phyloP scores from a whole-genome alignment of 2,888 invertebrate genomes.

The Graphium colonna region DNA sequence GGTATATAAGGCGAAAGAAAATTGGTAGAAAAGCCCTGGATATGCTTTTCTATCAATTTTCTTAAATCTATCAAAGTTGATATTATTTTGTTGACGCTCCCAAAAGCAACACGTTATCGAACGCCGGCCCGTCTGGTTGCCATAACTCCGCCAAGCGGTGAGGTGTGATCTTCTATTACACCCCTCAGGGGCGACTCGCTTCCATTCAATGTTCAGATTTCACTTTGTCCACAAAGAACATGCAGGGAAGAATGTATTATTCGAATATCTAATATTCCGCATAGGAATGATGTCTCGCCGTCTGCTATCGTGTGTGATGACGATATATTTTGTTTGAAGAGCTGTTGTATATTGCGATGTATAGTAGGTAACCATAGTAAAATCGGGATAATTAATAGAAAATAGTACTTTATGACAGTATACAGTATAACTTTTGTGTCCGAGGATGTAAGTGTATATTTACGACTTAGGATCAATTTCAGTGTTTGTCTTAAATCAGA shows the following conservation, averaged over 20 bases:
- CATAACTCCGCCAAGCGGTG: constrained; percentile 35
- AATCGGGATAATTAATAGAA: too few relatives aligned
- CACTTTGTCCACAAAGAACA: constrained; percentile 8
- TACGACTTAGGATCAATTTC: too few relatives aligned
- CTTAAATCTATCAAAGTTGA: too few relatives aligned
- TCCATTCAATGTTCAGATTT: constrained; percentile 25
- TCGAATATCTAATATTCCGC: background rate
- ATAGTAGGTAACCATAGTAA: too few relatives aligned
- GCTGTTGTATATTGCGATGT: background rate
- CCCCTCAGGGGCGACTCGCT: constrained; percentile 26
- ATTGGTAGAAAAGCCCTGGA: too few relatives aligned
- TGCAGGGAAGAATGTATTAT: background rate
- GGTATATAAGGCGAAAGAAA: too few relatives aligned
- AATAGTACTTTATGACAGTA: too few relatives aligned
- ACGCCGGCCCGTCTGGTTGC: constrained; percentile 33
- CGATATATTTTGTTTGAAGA: background rate
- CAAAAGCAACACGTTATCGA: constrained; percentile 30
- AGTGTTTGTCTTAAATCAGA: too few relatives aligned
- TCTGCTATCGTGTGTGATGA: background rate
- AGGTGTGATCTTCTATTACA: constrained; percentile 38
- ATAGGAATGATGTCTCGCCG: background rate
- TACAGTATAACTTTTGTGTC: too few relatives aligned
- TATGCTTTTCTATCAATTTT: too few relatives aligned
- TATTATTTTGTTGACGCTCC: constrained; percentile 27
- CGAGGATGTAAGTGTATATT: too few relatives aligned